Evolutionary conservation across 2,888 invertebrate genomes (phyloP), one percentile per base, ranked within the genome.

Genomic region (Synanthedon formicaeformis): DNA sequence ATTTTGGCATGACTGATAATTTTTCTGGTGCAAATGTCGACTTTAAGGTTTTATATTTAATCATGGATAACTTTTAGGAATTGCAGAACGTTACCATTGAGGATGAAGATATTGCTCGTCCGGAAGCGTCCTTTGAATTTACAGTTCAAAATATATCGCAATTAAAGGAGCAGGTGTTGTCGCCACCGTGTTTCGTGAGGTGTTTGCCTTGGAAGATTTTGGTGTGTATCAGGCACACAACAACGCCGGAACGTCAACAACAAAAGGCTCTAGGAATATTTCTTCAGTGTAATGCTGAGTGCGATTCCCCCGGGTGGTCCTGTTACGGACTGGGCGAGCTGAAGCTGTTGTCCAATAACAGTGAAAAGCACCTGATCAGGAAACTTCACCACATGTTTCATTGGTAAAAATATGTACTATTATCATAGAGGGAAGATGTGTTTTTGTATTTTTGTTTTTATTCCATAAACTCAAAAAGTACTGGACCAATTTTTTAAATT

Each of bases 171-270:
- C 92, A 93, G 58, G 90, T 91, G 45, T 88, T 98, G 12, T 98
- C 98, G 12, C 94, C 95, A 4, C 92, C 97, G 1, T 96, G 94
- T 67, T 96, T 92, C 82, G 96, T 98, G 4, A 90, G 99, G 54
- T 98, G 98, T 86, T 88, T 99, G 65, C 99, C 99, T 53, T 99
- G 99, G 99, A 97, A 96, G 84, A 98, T 99, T 60, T 94, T 99
- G 91, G 95, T 97, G 6, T 95, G 98, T 90, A 94, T 96, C 12
- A 90, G 97, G 4, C 70, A 80, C 54, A 93, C 92, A 58, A 91
- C 92, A 2, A 92, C 92, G 55, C 92, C 93, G 56, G 94, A 95
- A 52, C 89, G 93, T 52, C 90, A 91, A 57, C 89, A 90, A 48
- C 92, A 92, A 65, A 90, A 91, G 55, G 92, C 93, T 2, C 79